Base-by-base conservation (phyloP, 2,888 invertebrate genomes). In the Bursaphelenchus okinawaensis region DNA sequence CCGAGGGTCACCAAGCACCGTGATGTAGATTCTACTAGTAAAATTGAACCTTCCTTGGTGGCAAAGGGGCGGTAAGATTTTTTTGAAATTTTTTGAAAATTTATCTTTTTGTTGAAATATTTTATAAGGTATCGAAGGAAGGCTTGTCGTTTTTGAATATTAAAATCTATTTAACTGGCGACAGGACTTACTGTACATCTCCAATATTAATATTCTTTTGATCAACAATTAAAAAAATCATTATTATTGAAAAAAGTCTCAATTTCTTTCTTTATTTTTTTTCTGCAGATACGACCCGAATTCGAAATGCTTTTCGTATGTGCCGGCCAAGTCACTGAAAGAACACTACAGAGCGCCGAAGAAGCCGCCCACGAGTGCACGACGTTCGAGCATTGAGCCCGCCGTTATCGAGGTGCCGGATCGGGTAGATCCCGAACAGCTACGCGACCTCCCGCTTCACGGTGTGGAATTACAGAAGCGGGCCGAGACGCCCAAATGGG, bases 261-360 rank as follows among this genome's bases (percentile, higher is more conserved):
- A 12, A 54, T 54, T 9, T 54, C n/a, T 54, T 54, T n/a, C n/a
- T n/a, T n/a, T n/a, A n/a, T 28, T 56, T 29, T 31, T 19, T 28
- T 16, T 23, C 59, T 73, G 7, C 50, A 74, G 79, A 52, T 82
- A 83, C 69, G 82, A 82, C 66, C 81, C 80, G 51, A 74, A 75
- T 1, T 81, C 80, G 1, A 74, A 77, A 54, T 82, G 82, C 63
- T 82, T 82, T 71, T 79, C 80, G 19, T 82, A 82, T 67, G 82
- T 80, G 16, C 82, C 82, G 0, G 76, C 79, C n/a, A 78, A 79
- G 62, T 78, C 79, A 8, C 70, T 82, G 62, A 76, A 78, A 58
- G 80, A 81, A 62, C 75, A 78, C 54, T 78, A 74, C 62, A 62
- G 29, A 9, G 62, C 71, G 9, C 78, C 78, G n/a, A 68, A 70